phyloP scores from a whole-genome alignment of 2,888 invertebrate genomes.

The Acleris emargana region DNA sequence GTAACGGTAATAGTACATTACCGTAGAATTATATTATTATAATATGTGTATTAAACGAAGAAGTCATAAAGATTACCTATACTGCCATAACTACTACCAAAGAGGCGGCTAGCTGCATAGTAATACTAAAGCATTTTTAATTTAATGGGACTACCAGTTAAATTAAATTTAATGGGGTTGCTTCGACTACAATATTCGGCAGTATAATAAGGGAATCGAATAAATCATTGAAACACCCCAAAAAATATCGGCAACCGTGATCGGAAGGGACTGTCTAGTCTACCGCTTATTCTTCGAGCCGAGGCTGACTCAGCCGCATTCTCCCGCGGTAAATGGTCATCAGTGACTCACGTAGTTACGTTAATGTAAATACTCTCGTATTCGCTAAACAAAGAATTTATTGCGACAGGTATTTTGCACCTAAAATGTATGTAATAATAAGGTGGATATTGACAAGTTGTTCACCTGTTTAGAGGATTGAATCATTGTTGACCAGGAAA shows the following conservation, averaged over 20 bases:
- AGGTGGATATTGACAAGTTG: conserved; percentile 13
- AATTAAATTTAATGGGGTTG: too few relatives aligned
- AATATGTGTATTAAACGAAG: too few relatives aligned
- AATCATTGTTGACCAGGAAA: conserved; percentile 23
- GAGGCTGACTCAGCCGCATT: conserved; percentile 52
- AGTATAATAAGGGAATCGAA: too few relatives aligned
- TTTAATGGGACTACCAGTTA: too few relatives aligned
- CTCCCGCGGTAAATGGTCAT: conserved; percentile 39
- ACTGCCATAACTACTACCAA: too few relatives aligned
- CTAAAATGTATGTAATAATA: background rate
- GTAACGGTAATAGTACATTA: too few relatives aligned
- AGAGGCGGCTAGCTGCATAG: too few relatives aligned
- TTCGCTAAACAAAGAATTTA: conserved; percentile 20
- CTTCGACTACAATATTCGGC: too few relatives aligned
- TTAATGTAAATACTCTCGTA: conserved; percentile 32
- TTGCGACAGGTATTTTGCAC: conserved; percentile 14
- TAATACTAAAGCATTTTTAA: too few relatives aligned
- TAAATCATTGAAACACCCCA: too few relatives aligned
- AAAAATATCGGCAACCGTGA: background rate
- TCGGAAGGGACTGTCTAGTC: background rate
- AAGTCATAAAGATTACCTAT: too few relatives aligned
- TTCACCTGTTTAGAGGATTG: conserved; percentile 8
- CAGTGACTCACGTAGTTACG: conserved; percentile 40
- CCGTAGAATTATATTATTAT: too few relatives aligned
- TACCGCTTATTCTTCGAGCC: conserved; percentile 10